Percentiles rank a stretch among this genome's conserved stretches.
Evolutionary conservation across 1,140 invertebrate species (phyloP).

Genomic region (Drosophila malerkotliana): DNA sequence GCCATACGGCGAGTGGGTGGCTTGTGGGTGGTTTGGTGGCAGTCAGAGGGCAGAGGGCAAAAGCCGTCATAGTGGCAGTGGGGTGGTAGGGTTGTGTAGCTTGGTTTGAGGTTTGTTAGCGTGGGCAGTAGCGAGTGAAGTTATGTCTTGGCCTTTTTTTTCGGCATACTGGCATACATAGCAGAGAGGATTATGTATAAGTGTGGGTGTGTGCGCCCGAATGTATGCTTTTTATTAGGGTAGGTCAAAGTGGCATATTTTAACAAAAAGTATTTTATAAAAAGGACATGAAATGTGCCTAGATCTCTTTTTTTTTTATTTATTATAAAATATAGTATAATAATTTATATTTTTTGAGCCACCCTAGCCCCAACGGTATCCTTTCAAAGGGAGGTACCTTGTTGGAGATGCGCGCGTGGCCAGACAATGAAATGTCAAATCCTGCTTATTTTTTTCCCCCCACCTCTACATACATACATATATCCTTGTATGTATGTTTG

Average conservation of each 20-base stretch:
- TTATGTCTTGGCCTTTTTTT: slow-evolving; percentile 60
- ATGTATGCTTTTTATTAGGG: slow-evolving; percentile 22
- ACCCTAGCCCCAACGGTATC: slow-evolving; percentile 8
- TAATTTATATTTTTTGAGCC: neutral
- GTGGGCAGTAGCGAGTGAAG: slow-evolving; percentile 42
- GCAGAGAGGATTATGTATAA: slow-evolving; percentile 28
- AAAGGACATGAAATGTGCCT: neutral
- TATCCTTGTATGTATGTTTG: too few species aligned
- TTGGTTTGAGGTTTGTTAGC: slow-evolving; percentile 9
- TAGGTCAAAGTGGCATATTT: neutral
- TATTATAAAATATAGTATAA: too few species aligned
- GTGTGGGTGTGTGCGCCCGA: slow-evolving; percentile 30
- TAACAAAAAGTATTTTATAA: neutral
- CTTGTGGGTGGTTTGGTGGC: slow-evolving; percentile 31
- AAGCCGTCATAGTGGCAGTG: too few species aligned
- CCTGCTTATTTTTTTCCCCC: slow-evolving; percentile 31
- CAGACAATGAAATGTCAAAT: slow-evolving; percentile 64
- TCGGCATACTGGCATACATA: slow-evolving; percentile 73
- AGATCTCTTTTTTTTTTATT: neutral
- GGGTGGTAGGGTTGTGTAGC: too few species aligned
- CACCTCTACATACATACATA: too few species aligned
- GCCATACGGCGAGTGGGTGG: slow-evolving; percentile 25
- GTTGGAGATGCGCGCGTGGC: slow-evolving; percentile 41
- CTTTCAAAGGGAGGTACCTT: slow-evolving; percentile 15
- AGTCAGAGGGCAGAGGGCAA: neutral